phyloP scores from a whole-genome alignment of 2,113 vertebrate genomes.

The Oreochromis aureus region DNA sequence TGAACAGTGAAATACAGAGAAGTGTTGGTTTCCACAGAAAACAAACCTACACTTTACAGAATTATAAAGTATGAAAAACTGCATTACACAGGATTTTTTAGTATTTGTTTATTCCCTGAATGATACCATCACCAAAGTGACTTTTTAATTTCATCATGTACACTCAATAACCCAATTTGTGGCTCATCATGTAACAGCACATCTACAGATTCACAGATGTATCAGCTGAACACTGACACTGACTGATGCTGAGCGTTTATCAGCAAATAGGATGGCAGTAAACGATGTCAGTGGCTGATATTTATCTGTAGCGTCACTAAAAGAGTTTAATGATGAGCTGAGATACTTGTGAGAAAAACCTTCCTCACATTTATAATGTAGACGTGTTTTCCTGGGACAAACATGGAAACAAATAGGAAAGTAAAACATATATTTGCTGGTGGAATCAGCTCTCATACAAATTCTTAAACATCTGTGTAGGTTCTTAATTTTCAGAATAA shows the following conservation, averaged over 20 bases:
- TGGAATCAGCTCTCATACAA: not conserved
- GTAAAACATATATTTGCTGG: not conserved
- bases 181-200: not conserved
- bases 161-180: not conserved
- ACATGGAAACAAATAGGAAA: not conserved
- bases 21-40: not conserved
- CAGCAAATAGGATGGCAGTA: not conserved
- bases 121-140: not conserved
- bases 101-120: accelerated
- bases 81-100: not conserved
- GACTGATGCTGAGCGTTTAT: accelerated
- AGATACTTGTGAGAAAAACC: not conserved
- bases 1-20: not conserved
- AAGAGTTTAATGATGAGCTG: accelerated
- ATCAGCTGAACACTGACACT: accelerated
- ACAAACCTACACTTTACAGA: not conserved
- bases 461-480: accelerated
- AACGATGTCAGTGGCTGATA: not conserved
- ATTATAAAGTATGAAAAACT: not conserved
- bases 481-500: not conserved
- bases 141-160: not conserved
- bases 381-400: not conserved
- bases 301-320: not conserved
- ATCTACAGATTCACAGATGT: not conserved
- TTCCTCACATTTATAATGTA: not conserved